A percentile compares a stretch with the other conserved stretches of the same genome.
phyloP scores from a whole-genome alignment of 2,797 vertebrate species.

The Lithobates pipiens region DNA sequence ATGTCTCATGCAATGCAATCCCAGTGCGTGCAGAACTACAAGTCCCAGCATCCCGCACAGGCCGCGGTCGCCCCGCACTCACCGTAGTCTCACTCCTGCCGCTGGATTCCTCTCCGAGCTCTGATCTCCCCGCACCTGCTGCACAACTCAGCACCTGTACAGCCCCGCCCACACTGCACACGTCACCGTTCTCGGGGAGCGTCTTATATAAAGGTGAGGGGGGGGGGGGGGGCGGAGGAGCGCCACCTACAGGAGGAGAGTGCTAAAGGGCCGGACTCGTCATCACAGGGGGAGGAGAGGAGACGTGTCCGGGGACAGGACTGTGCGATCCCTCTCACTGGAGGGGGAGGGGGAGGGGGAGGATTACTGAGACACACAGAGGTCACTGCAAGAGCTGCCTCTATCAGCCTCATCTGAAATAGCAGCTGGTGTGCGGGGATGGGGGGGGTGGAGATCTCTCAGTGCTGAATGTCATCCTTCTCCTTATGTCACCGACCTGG shows the following conservation, averaged over 20 bases:
- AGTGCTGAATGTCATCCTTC: too few relatives aligned
- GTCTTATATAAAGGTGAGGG: constrained; percentile 20
- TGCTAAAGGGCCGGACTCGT: background rate
- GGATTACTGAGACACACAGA: too few relatives aligned
- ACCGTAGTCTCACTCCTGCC: background rate
- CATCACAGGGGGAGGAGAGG: background rate
- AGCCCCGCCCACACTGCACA: background rate
- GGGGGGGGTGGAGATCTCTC: too few relatives aligned
- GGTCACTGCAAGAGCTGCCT: too few relatives aligned
- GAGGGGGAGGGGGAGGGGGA: too few relatives aligned
- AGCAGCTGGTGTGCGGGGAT: too few relatives aligned
- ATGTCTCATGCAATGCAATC: too few relatives aligned
- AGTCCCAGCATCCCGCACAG: background rate
- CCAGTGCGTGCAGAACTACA: too few relatives aligned
- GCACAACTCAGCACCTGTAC: constrained; percentile 32
- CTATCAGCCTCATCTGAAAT: too few relatives aligned
- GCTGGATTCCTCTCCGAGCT: background rate
- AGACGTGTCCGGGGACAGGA: too few relatives aligned
- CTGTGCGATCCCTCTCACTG: too few relatives aligned
- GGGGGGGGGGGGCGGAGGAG: background rate
- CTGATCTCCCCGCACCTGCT: constrained; percentile 31
- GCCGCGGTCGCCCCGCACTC: background rate
- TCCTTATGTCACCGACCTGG: too few relatives aligned
- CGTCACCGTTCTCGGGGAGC: constrained; percentile 29
- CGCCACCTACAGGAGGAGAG: constrained; percentile 33